Percentiles rank a stretch among this genome's conserved stretches.
phyloP scores from a whole-genome alignment of 1,140 invertebrate species.

The Triops longicaudatus region DNA sequence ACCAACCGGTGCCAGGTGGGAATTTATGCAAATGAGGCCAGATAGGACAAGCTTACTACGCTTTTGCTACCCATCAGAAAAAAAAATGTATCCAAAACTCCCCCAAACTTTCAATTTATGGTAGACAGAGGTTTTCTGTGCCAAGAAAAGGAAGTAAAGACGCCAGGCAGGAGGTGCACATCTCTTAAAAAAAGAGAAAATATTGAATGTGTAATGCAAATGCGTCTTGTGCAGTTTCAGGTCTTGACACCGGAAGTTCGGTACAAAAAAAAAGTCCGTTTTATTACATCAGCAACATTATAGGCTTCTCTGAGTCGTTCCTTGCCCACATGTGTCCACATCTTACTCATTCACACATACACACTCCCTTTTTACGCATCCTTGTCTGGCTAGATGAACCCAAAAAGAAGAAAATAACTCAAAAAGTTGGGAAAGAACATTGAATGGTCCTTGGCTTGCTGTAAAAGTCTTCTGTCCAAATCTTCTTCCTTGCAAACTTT shows the following conservation, averaged over 20 bases:
- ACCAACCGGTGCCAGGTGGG: background rate
- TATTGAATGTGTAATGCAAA: background rate
- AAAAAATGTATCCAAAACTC: background rate
- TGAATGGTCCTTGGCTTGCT: background rate
- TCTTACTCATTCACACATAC: background rate
- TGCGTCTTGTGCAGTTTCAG: background rate
- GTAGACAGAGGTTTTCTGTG: background rate
- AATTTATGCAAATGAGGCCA: background rate
- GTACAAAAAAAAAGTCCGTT: background rate
- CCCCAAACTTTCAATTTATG: background rate
- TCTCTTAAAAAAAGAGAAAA: no score
- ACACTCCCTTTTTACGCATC: conserved; percentile 11
- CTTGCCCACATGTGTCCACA: no score
- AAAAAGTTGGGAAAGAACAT: background rate
- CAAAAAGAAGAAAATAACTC: background rate
- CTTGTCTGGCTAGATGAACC: background rate
- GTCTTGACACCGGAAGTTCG: conserved; percentile 1
- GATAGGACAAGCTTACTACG: background rate
- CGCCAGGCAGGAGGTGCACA: background rate
- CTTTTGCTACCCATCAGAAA: background rate
- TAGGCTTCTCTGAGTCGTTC: background rate
- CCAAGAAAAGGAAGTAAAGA: background rate
- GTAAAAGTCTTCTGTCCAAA: no score
- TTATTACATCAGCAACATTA: background rate
- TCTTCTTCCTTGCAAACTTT: no score